Evolutionary conservation across 2,113 vertebrate species (phyloP), one percentile per base, ranked within the genome.

Genomic region (Colossoma macropomum): DNA sequence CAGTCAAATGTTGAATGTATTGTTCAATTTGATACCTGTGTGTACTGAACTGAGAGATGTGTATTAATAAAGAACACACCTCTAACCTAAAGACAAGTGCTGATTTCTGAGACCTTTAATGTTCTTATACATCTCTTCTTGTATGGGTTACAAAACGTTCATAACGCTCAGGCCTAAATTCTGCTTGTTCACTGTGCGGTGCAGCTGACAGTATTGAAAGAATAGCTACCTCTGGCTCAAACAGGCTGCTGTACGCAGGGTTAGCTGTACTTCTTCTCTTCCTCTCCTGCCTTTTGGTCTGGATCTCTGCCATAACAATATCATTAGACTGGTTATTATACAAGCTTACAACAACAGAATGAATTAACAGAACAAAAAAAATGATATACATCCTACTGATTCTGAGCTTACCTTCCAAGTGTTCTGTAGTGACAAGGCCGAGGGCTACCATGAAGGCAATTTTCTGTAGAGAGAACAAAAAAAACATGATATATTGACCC

Each of bases 361-460:
- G 66, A 38, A 9, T 38, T 23, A 23, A 23, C 32, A 41, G 7
- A 52, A 45, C 12, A 23, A 1, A 11, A n/a, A 69, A 38, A 34
- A 21, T 41, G 8, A 13, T 6, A 30, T 68, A 30, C 0, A 11
- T 19, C 1, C 63, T 0, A 8, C 23, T n/a, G 1, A n/a, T 45
- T 25, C 10, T n/a, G 32, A 45, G 87, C 95, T 95, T 91, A 99
- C 98, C 98, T 95, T 99, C 98, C 93, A 98, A 87, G 68, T 98
- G 97, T 30, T 99, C 97, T 0, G 96, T 97, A 25, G 98, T 99
- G 77, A 99, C 97, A 86, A 99, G 94, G 89, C 98, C 98, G 7
- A 99, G 93, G 0, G 97, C 95, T 15, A 98, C 97, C 97, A 99
- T 99, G 93, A 99, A 99, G 93, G 98, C 96, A 56, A 98, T 95